Conservation (phyloP, 2,113 vertebrate species). For the Canis aureus region DNA sequence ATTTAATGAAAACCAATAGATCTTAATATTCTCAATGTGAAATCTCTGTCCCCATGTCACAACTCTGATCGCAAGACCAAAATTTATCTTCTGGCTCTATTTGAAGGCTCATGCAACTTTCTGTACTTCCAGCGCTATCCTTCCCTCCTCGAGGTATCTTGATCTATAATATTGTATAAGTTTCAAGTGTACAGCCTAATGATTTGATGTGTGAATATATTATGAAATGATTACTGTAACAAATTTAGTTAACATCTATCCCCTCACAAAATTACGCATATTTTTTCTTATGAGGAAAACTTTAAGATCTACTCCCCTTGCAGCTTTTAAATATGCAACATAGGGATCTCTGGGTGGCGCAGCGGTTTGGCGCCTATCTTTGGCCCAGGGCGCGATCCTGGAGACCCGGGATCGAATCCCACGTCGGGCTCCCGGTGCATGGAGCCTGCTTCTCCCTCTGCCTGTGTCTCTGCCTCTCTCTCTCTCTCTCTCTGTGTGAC, state of each 20-base stretch:
- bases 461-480: too few relatives aligned
- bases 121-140: not conserved
- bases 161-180: not conserved
- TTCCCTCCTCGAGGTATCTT: not conserved
- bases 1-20: not conserved
- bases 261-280: not conserved
- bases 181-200: not conserved
- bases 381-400: too few relatives aligned
- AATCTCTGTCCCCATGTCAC: not conserved
- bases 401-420: too few relatives aligned
- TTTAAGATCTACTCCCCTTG: not conserved
- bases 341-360: too few relatives aligned
- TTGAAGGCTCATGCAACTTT: not conserved
- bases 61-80: not conserved
- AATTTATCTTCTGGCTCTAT: not conserved
- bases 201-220: not conserved
- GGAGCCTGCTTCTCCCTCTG: too few relatives aligned
- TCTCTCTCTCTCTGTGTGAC: too few relatives aligned
- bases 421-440: too few relatives aligned
- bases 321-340: not conserved
- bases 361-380: too few relatives aligned
- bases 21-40: not conserved
- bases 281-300: not conserved
- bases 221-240: not conserved
- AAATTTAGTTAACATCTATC: not conserved